Evolutionary conservation across 1,140 invertebrate genomes (phyloP), one percentile per base, ranked within the genome.

Genomic region (Drosophila navojoa): DNA sequence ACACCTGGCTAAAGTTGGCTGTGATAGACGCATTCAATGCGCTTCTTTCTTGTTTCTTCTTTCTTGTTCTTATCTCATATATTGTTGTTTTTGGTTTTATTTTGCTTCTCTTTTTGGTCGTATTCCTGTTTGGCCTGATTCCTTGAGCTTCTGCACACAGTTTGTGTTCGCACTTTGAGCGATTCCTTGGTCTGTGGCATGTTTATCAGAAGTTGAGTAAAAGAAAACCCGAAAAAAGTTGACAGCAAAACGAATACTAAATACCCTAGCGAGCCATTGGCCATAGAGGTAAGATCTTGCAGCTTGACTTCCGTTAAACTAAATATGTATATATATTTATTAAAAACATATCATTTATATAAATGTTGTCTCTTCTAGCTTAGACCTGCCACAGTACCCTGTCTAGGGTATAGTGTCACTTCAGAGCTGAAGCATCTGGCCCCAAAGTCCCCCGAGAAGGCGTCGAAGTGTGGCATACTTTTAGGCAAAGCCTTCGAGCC

Each of bases 51-150:
- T 68, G 54, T 59, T 68, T 58, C 19, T 2, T 68, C 35, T 59
- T 68, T 58, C 40, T 54, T 81, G 73, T 58, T 77, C 19, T 61
- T 64, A 59, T 76, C 29, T 69, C 42, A 63, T 54, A 7, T 32
- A 10, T 32, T 7, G 0, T 32, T 62, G 5, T 54, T 32, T 32
- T 32, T 32, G 1, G 7, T 32, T 32, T 32, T 27, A 27, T 29
- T 29, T 29, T 29, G 3, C 19, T 32, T 32, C 7, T 32, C 7
- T 32, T 6, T 53, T 79, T 63, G n/a, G n/a, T n/a, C n/a, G n/a
- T n/a, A n/a, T n/a, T n/a, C 4, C 29, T 42, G 40, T 82, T 9
- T 76, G 64, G 72, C 72, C 68, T 64, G 68, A 76, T 85, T 85
- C 80, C 68, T 85, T 64, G 47, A 76, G 80, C 70, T 74, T 53